A percentile compares a stretch with the other conserved stretches of the same genome.
Evolutionary conservation across 2,888 invertebrate genomes (phyloP).

Genomic region (Merodon equestris): DNA sequence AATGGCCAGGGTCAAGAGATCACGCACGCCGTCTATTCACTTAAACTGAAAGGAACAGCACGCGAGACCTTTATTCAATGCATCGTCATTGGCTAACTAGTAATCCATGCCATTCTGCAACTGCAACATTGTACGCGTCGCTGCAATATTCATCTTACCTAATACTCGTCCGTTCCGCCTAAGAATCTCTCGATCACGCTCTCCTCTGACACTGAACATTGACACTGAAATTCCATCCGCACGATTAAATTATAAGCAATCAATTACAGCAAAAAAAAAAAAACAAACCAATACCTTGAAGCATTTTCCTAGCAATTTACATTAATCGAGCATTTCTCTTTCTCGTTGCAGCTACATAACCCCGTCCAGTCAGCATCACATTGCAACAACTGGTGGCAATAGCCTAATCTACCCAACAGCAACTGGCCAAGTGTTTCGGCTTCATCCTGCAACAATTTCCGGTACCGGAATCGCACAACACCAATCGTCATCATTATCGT

Average conservation of each 20-base stretch:
- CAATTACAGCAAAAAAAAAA: constrained; percentile 31
- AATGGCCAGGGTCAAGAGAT: too few species aligned
- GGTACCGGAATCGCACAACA: constrained; percentile 67
- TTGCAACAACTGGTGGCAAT: constrained; percentile 71
- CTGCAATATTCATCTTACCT: background rate
- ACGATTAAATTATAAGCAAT: constrained; percentile 29
- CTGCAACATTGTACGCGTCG: too few species aligned
- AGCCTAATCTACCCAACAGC: constrained; percentile 75
- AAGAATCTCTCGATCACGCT: background rate
- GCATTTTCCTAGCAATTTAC: constrained; percentile 18
- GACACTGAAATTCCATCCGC: constrained; percentile 29
- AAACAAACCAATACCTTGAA: constrained; percentile 1
- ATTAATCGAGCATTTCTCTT: constrained; percentile 46
- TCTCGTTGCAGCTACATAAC: constrained; percentile 75
- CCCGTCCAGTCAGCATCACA: constrained; percentile 75
- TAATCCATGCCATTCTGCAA: too few species aligned
- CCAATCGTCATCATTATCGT: constrained; percentile 53
- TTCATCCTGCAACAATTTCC: constrained; percentile 70
- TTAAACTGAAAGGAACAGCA: too few species aligned
- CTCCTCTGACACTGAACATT: constrained; percentile 40
- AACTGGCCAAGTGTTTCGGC: constrained; percentile 75
- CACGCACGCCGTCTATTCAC: too few species aligned
- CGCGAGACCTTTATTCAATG: too few species aligned
- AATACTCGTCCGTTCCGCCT: background rate
- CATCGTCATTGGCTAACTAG: too few species aligned